Conservation (phyloP, 1,140 invertebrate genomes). For the Cyphomyrmex costatus region DNA sequence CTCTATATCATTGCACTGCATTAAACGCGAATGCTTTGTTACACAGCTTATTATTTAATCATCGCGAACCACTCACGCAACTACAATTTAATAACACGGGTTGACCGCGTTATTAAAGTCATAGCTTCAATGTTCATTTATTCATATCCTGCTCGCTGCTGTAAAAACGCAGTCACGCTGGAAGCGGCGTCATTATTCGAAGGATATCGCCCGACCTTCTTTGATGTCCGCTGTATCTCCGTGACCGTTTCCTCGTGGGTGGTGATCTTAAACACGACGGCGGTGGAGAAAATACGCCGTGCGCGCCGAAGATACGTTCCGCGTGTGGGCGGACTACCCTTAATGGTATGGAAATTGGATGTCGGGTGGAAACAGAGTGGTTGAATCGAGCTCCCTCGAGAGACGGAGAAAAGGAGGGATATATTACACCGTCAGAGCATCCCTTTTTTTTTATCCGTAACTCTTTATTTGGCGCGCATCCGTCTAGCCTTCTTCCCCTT, state of each 20-base stretch:
- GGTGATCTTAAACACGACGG: slow-evolving; percentile 54
- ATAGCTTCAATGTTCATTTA: background rate
- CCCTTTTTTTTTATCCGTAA: slow-evolving; percentile 39
- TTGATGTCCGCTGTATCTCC: slow-evolving; percentile 17
- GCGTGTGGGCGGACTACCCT: slow-evolving; percentile 72
- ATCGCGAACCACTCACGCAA: background rate
- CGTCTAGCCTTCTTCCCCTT: background rate
- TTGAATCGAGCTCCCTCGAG: slow-evolving; percentile 45
- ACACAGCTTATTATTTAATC: slow-evolving; percentile 29
- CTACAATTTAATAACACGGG: slow-evolving; percentile 30
- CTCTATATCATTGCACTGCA: background rate
- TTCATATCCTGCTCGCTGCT: background rate
- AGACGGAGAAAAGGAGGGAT: slow-evolving; percentile 59
- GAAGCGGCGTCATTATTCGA: background rate
- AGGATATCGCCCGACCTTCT: background rate
- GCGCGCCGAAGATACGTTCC: slow-evolving; percentile 72
- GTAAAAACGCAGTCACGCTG: background rate
- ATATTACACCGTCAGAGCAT: slow-evolving; percentile 23
- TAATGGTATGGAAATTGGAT: slow-evolving; percentile 86
- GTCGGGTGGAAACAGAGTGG: slow-evolving; percentile 81
- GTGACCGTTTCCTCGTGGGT: slow-evolving; percentile 59
- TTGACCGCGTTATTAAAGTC: slow-evolving; percentile 33
- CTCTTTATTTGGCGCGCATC: slow-evolving; percentile 37
- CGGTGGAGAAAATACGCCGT: slow-evolving; percentile 31
- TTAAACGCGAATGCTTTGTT: slow-evolving; percentile 21